Conservation (phyloP, 2,888 invertebrate species). For the Drosophila limbata region DNA sequence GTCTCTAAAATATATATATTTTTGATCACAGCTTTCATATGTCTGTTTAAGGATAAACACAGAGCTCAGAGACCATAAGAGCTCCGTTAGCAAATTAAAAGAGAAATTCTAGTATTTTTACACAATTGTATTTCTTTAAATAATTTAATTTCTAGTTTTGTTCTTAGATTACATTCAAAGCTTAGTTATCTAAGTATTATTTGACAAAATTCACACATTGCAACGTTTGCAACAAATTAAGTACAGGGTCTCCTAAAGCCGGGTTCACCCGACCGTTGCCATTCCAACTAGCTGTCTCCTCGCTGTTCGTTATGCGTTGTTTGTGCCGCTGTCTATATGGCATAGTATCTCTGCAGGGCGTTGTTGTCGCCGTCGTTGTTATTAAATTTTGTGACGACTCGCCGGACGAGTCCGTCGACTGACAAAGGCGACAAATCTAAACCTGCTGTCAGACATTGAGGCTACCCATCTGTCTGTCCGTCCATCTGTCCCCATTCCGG, state of each 20-base stretch:
- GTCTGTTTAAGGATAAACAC: too few relatives aligned
- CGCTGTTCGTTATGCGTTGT: conserved; percentile 22
- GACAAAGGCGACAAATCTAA: conserved; percentile 49
- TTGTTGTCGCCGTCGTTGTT: conserved; percentile 45
- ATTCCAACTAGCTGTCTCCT: not conserved
- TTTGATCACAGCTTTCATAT: too few relatives aligned
- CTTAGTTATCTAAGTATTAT: not conserved
- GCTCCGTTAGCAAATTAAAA: too few relatives aligned
- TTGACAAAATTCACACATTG: too few relatives aligned
- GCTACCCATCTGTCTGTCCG: conserved; percentile 5
- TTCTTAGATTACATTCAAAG: too few relatives aligned
- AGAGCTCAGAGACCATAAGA: too few relatives aligned
- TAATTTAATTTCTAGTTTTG: not conserved
- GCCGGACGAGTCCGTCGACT: conserved; percentile 25
- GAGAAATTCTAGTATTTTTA: too few relatives aligned
- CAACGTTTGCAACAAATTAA: too few relatives aligned
- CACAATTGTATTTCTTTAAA: too few relatives aligned
- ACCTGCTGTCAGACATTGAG: conserved; percentile 48
- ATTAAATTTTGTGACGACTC: conserved; percentile 62
- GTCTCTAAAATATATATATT: too few relatives aligned
- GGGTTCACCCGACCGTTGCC: not conserved
- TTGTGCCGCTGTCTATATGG: not conserved
- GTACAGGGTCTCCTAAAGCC: not conserved
- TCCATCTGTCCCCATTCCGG: not conserved
- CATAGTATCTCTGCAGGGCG: conserved; percentile 36